Percentiles rank a stretch among this genome's conserved stretches.
Evolutionary conservation across 2,113 vertebrate species (phyloP).

Genomic region (Turdus rufiventris): DNA sequence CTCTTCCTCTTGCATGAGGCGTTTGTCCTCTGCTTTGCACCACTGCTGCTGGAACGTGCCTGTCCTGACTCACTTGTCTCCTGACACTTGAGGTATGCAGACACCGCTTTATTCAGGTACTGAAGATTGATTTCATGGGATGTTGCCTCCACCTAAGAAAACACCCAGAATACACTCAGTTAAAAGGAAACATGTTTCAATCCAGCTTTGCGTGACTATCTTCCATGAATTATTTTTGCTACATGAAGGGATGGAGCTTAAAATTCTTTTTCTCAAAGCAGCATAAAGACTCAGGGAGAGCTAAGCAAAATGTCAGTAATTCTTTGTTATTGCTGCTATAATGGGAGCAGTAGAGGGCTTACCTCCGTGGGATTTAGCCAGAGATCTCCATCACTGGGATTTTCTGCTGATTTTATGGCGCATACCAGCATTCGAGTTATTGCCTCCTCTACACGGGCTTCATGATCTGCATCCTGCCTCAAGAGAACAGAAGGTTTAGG

Average conservation of each 20-base stretch:
- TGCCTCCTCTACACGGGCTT: slow-evolving; percentile 86
- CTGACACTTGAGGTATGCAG: slow-evolving; percentile 62
- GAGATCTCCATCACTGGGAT: slow-evolving; percentile 61
- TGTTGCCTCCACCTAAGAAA: slow-evolving; percentile 76
- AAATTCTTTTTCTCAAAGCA: neutral
- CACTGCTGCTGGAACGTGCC: neutral
- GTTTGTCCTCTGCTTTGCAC: neutral
- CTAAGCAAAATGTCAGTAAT: slow-evolving; percentile 37
- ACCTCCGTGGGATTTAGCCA: slow-evolving; percentile 98
- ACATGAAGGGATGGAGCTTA: neutral
- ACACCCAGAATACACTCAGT: neutral
- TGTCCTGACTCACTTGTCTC: neutral
- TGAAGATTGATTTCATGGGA: slow-evolving; percentile 86
- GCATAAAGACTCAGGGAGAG: neutral
- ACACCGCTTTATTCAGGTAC: slow-evolving; percentile 84
- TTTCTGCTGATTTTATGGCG: slow-evolving; percentile 80
- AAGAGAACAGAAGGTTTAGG: neutral
- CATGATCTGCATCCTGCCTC: slow-evolving; percentile 84
- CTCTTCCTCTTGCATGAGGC: slow-evolving; percentile 31
- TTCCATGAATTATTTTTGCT: neutral
- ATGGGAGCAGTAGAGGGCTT: neutral
- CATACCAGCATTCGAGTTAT: slow-evolving; percentile 85
- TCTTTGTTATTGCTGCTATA: neutral
- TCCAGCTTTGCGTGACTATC: neutral
- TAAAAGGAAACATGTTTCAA: neutral